phyloP scores from a whole-genome alignment of 2,797 vertebrate genomes.

The Tragelaphus eurycerus region DNA sequence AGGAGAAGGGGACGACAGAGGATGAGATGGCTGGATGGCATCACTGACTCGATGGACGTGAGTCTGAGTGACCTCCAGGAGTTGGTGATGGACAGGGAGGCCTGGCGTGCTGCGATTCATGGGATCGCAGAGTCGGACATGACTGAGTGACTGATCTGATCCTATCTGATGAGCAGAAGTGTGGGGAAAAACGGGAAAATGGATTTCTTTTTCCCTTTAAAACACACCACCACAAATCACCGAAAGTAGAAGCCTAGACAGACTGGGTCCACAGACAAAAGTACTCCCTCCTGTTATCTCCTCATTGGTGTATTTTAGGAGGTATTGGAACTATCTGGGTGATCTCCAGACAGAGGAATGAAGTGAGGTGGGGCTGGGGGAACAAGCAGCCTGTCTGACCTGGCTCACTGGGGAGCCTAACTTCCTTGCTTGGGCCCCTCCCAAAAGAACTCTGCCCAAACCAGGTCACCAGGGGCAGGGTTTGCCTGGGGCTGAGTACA shows the following conservation, averaged over 20 bases:
- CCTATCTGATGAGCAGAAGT: no score
- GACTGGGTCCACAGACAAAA: accelerated
- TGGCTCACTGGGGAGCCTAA: neutral
- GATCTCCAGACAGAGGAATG: neutral
- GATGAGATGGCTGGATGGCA: no score
- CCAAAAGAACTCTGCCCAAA: neutral
- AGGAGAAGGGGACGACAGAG: no score
- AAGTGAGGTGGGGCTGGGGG: neutral
- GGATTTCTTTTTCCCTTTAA: neutral
- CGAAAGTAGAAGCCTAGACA: neutral
- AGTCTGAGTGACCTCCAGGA: no score
- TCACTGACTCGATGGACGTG: no score
- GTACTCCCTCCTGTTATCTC: neutral
- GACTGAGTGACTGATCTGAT: no score
- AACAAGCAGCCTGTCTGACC: neutral
- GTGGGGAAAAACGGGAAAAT: neutral
- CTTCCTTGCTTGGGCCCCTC: neutral
- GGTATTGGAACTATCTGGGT: neutral
- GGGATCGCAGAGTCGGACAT: no score
- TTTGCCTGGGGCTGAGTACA: neutral
- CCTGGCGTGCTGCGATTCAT: no score
- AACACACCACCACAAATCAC: neutral
- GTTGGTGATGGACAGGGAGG: no score
- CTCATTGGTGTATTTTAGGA: neutral
- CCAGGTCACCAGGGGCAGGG: neutral